Evolutionary conservation across 2,888 invertebrate species (phyloP), one percentile per base, ranked within the genome.

Genomic region (Catonia carolina): DNA sequence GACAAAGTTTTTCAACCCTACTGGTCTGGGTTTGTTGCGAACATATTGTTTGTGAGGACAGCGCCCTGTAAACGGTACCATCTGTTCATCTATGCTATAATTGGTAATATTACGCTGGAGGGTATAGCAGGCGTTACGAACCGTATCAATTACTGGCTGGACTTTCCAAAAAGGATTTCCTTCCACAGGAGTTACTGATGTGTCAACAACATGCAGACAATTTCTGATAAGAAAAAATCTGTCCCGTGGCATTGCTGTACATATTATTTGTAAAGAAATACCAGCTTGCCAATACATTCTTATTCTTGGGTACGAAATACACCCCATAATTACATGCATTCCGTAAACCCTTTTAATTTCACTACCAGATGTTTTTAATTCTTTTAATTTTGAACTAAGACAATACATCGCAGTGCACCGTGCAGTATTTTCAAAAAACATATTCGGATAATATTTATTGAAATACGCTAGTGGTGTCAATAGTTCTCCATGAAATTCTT

Each of bases 11-110:
- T 27, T 27, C 27, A 27, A 27, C 15, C 51, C 35, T 17, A 51
- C 51, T 15, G 36, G 51, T 35, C 37, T 52, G 22, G 52, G 52
- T n/a, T 52, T 52, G 12, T 36, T 52, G 15, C 14, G 35, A 12
- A 52, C 52, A 17, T 52, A 52, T 20, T 18, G 39, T 37, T 36
- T 36, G 12, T 33, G n/a, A 18, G 37, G 15, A 14, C 52, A 52
- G 10, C 37, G 12, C 4, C 7, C 37, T 33, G 37, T 39, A n/a
- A 52, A 39, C 4, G 3, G 37, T n/a, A 52, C 27, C 4, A 27
- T 27, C 8, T 27, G 27, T 27, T 27, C 27, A 27, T 27, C 8
- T 27, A 27, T 8, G 4, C 5, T 6, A 27, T 27, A 27, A 8
- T 27, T 27, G 5, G 4, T 6, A 27, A 8, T 4, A 6, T 17